These are phyloP conservation scores for Chamaetylas fuelleborni DNA, from an alignment of 2,113 vertebrate species.

Conservation along the genomic window DNA sequence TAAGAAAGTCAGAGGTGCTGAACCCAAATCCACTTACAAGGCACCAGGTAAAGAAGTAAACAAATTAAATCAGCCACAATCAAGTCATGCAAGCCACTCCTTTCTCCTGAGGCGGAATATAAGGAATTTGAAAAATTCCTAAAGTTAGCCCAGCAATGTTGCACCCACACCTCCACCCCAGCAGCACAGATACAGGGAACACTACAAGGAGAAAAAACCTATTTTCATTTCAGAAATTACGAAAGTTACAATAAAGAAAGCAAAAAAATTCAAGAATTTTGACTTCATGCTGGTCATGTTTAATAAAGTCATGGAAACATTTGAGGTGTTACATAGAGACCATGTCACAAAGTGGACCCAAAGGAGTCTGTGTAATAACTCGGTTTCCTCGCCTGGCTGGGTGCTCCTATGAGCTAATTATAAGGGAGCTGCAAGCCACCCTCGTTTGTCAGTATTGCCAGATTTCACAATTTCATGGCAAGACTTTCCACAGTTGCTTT, in stretches of 20 bases:
- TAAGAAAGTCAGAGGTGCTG: background rate
- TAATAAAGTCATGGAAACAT: conserved; percentile 8
- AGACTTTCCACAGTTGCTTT: background rate
- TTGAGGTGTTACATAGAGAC: background rate
- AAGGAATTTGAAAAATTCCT: background rate
- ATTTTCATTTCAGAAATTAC: background rate
- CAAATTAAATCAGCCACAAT: background rate
- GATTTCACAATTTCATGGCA: conserved; percentile 37
- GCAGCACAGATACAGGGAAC: background rate
- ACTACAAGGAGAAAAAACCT: background rate
- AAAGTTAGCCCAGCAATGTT: background rate
- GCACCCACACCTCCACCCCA: background rate
- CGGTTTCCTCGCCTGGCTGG: background rate
- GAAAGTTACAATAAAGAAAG: background rate
- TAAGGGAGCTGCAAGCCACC: background rate
- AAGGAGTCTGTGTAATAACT: conserved; percentile 18
- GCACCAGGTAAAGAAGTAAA: background rate
- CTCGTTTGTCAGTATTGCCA: background rate
- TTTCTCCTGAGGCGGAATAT: background rate
- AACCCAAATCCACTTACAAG: background rate
- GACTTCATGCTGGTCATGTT: background rate
- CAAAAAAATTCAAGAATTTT: background rate
- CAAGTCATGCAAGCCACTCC: background rate
- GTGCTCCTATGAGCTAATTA: conserved; percentile 15
- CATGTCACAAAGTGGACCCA: background rate